Base-by-base conservation (phyloP, 2,888 invertebrate genomes). In the Ormyrus rosae region DNA sequence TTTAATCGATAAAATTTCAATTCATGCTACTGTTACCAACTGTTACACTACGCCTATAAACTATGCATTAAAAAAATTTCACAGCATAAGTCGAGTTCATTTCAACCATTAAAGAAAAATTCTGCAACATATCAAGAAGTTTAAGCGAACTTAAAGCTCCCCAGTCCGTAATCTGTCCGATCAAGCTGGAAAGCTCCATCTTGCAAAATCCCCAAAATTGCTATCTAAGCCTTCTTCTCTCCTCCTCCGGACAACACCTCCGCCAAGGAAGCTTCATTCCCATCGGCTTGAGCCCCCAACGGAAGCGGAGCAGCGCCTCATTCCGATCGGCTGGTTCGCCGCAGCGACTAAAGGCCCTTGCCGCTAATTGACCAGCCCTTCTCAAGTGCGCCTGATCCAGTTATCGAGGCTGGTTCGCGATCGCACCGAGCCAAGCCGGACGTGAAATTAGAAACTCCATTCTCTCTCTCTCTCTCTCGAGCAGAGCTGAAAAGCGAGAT, bases 401-500 rank as follows among this genome's bases (percentile, higher is more conserved):
- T 70, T 81, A 78, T 81, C 71, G 74, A 69, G 46, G 48, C 67
- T 9, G 10, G 46, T 53, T 6, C n/a, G n/a, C 13, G 45, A 8
- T 46, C 13, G 10, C 45, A 6, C 5, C 67, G 73, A 34, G 64
- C 56, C 69, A 67, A 75, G 61, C 13, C 72, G 76, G 64, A 79
- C 77, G 76, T 77, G 80, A 80, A 82, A 82, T 82, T 76, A 77
- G 70, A 82, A 82, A 80, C 76, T 77, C 34, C 34, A 3, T 34
- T 34, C 34, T 34, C 34, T 19, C 34, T 34, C 2, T 2, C 34
- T 34, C 34, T 2, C 34, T 73, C 56, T 55, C 11, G 45, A 75
- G 74, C 64, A 8, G 45, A 48, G 64, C 69, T 9, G 56, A 19
- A 19, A 61, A 71, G 13, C 19, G 55, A 11, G 19, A 51, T 0